A percentile compares a stretch with the other conserved stretches of the same genome.
Evolutionary conservation across 2,888 invertebrate species (phyloP).

Genomic region (Epinotia demarniana): DNA sequence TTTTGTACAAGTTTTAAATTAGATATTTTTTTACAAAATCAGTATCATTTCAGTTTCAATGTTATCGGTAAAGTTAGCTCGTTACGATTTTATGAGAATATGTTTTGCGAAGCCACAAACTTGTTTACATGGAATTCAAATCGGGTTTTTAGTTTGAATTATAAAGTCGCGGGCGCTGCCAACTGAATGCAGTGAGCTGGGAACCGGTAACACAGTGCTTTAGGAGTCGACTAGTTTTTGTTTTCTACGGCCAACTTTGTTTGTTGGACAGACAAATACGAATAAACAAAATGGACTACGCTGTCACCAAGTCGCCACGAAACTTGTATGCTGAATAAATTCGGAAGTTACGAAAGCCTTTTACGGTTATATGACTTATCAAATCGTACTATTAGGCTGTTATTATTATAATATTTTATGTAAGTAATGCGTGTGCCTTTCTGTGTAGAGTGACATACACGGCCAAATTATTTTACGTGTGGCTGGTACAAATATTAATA

Average conservation of each 20-base stretch:
- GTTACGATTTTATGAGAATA: slow-evolving; percentile 77
- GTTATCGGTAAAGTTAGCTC: slow-evolving; percentile 76
- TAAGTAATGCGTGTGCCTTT: background rate
- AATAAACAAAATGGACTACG: slow-evolving; percentile 39
- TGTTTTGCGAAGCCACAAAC: slow-evolving; percentile 71
- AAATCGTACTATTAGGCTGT: slow-evolving; percentile 11
- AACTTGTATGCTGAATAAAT: slow-evolving; percentile 39
- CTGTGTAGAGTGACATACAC: background rate
- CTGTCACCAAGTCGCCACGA: slow-evolving; percentile 41
- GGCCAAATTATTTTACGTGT: too few relatives aligned
- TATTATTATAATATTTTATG: background rate
- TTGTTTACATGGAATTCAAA: slow-evolving; percentile 81
- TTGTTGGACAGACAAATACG: slow-evolving; percentile 43
- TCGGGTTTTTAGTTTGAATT: slow-evolving; percentile 76
- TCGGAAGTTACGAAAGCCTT: slow-evolving; percentile 20
- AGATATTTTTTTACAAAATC: slow-evolving; percentile 60
- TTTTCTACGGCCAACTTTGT: slow-evolving; percentile 50
- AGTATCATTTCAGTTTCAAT: slow-evolving; percentile 60
- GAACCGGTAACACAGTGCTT: slow-evolving; percentile 52
- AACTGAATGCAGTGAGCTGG: slow-evolving; percentile 58
- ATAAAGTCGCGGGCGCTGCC: slow-evolving; percentile 73
- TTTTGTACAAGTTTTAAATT: slow-evolving; percentile 46
- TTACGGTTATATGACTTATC: slow-evolving; percentile 24
- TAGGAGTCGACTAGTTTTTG: slow-evolving; percentile 53
- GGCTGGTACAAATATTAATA: too few relatives aligned